Evolutionary conservation across 2,888 invertebrate species (phyloP).

Genomic region (Copidosoma aretas): DNA sequence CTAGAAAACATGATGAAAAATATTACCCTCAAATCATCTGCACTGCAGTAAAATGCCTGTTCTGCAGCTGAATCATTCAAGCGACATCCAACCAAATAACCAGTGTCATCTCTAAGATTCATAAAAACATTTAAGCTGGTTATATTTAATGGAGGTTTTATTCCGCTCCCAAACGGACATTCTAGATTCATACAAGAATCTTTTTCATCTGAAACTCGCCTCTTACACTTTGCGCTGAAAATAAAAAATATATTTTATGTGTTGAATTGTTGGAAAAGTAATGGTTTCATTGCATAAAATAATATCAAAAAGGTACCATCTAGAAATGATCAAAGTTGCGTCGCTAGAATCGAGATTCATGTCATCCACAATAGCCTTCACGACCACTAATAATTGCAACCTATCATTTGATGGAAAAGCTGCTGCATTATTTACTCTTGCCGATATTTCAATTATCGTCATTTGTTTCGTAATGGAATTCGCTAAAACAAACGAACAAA

Average conservation of each 20-base stretch:
- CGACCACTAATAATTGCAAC: constrained; percentile 73
- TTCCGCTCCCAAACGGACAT: constrained; percentile 58
- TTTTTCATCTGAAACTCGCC: constrained; percentile 44
- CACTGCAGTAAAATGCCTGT: constrained; percentile 50
- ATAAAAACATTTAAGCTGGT: constrained; percentile 52
- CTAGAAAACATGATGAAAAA: background rate
- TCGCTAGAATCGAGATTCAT: constrained; percentile 72
- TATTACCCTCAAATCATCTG: constrained; percentile 51
- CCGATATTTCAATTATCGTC: constrained; percentile 68
- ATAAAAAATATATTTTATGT: background rate
- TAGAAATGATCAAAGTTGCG: constrained; percentile 25
- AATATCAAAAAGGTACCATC: constrained; percentile 27
- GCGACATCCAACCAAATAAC: constrained; percentile 59
- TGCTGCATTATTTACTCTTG: constrained; percentile 57
- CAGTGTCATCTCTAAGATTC: constrained; percentile 57
- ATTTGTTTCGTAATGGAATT: constrained; percentile 67
- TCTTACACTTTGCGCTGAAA: constrained; percentile 57
- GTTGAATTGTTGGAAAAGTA: constrained; percentile 1
- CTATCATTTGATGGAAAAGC: constrained; percentile 55
- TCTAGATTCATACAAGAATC: constrained; percentile 60
- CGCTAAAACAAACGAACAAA: constrained; percentile 57
- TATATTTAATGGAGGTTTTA: constrained; percentile 50
- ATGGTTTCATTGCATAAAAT: background rate
- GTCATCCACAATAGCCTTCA: constrained; percentile 73
- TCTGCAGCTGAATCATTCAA: constrained; percentile 54